Conservation (phyloP, 2,888 invertebrate genomes). For the Rotaria magnacalcarata region DNA sequence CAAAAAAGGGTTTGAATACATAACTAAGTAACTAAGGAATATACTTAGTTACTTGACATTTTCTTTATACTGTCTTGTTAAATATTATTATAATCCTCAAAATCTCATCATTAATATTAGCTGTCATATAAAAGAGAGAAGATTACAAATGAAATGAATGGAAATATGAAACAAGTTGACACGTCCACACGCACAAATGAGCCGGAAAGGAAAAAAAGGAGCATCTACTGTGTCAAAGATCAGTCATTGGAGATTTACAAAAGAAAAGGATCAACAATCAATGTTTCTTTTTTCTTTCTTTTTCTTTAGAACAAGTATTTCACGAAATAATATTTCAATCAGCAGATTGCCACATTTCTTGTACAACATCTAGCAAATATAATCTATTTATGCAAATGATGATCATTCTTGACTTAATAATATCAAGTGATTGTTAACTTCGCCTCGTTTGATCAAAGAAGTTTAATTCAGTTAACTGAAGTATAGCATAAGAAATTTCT, state of each 20-base stretch:
- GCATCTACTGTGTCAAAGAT: background rate
- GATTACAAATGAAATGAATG: background rate
- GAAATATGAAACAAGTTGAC: background rate
- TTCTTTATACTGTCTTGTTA: too few species aligned
- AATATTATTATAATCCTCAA: too few species aligned
- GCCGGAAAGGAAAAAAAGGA: background rate
- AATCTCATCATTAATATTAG: too few species aligned
- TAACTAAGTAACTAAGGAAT: too few species aligned
- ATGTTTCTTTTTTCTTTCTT: background rate
- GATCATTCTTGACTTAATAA: background rate
- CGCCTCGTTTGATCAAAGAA: background rate
- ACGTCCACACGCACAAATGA: conserved; percentile 16
- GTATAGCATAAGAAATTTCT: too few species aligned
- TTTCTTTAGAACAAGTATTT: background rate
- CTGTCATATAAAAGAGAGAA: background rate
- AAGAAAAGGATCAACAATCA: background rate
- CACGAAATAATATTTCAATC: conserved; percentile 1
- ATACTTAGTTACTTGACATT: too few species aligned
- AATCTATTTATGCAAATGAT: conserved; percentile 12
- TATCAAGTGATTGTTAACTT: background rate
- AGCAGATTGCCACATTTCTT: background rate
- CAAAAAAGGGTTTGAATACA: too few species aligned
- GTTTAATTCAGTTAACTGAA: background rate
- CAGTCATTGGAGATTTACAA: background rate
- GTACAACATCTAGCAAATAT: background rate